Base-by-base conservation (phyloP, 2,113 vertebrate genomes). In the Panthera tigris region DNA sequence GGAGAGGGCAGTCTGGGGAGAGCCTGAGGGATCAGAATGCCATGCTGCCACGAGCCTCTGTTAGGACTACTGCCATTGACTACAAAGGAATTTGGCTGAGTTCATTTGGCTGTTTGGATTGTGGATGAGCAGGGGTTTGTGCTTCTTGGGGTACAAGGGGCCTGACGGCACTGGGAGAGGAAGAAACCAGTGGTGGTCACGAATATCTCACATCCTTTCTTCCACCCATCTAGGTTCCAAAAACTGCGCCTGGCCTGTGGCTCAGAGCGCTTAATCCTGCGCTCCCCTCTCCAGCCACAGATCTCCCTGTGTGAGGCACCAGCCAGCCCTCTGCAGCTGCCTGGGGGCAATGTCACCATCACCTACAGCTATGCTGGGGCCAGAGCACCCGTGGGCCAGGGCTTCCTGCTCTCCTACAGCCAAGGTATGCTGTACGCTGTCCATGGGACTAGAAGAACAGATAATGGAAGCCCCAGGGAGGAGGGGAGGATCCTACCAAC, bases 321-420 rank as follows among this genome's bases (percentile, higher is more conserved):
- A 65, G 74, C 97, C 63, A 79, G 96, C 33, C 97, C 98, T 48
- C 93, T 98, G 92, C 97, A 97, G 48, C 94, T 97, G 18, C 96
- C 95, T 1, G 98, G 98, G 21, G 97, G 98, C 92, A 98, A 98
- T 0, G 90, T 97, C 84, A 98, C 98, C 96, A 97, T 98, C 68
- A 98, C 96, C 50, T 98, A 98, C 81, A 97, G 66, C 95, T 98
- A 98, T 63, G 81, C 36, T 0, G 97, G 96, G 97, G 98, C 92
- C 95, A 98, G 97, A 97, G 97, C 96, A 36, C 94, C 95, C 52
- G 57, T 96, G 90, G 97, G 97, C 87, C 97, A 97, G 74, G 98
- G 98, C 81, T 98, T 98, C 66, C 89, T 97, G 50, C 98, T 98
- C 76, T 96, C 97, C 66, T 98, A 98, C 18, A 97, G 88, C 80